These are phyloP conservation scores for Notothenia rossii DNA, from an alignment of 2,113 vertebrate genomes.

Conservation along the genomic window DNA sequence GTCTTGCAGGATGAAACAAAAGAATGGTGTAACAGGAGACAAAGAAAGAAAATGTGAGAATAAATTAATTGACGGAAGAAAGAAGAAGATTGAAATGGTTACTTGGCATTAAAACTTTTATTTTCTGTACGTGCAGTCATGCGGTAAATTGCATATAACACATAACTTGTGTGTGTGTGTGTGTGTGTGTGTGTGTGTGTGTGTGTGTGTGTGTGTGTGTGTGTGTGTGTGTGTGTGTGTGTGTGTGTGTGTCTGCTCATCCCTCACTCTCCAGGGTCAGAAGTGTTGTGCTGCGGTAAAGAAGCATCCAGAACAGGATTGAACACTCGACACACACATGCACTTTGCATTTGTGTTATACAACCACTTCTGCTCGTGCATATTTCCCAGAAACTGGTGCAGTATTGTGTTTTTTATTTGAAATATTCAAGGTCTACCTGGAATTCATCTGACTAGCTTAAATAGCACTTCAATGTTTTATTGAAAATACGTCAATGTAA, in stretches of 20 bases:
- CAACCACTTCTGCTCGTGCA: neutral
- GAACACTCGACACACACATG: constrained; percentile 15
- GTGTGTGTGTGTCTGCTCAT: neutral
- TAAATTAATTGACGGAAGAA: neutral
- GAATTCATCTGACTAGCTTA: neutral
- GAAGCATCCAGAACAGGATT: neutral
- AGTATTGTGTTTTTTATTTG: neutral
- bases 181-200: neutral
- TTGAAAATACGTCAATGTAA: neutral
- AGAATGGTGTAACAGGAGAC: neutral
- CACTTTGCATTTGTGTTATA: neutral
- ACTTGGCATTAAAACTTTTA: constrained; percentile 5
- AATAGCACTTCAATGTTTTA: neutral
- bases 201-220: neutral
- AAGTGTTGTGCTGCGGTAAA: constrained; percentile 21
- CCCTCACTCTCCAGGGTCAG: constrained; percentile 32
- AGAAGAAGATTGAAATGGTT: constrained; percentile 18
- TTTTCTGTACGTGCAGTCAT: constrained; percentile 12
- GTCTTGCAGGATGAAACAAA: neutral
- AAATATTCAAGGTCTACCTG: neutral
- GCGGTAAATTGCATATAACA: constrained; percentile 7
- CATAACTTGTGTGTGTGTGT: neutral
- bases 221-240: too few species aligned
- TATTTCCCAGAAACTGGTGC: neutral
- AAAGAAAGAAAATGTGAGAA: neutral